A percentile compares a stretch with the other conserved stretches of the same genome.
Evolutionary conservation across 2,113 vertebrate species (phyloP).

Genomic region (Alexandromys fortis): DNA sequence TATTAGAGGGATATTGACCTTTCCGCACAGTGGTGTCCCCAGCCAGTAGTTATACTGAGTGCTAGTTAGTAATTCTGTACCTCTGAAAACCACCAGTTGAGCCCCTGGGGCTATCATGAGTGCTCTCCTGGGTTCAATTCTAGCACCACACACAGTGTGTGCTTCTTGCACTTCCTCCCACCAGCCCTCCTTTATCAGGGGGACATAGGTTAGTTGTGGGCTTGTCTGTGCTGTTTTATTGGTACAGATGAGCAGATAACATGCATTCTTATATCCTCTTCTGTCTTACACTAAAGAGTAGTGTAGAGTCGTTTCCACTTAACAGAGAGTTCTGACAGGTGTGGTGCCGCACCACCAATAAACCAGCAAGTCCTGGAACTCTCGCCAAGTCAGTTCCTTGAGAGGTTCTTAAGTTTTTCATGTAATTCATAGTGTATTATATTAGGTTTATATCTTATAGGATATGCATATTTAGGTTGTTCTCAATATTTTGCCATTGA

Average conservation of each 20-base stretch:
- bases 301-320: not conserved
- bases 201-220: not conserved
- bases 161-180: too few relatives aligned
- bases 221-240: not conserved
- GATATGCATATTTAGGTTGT: not conserved
- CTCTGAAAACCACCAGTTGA: not conserved
- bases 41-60: not conserved
- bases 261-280: not conserved
- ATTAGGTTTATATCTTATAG: not conserved
- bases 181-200: too few relatives aligned
- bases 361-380: not conserved
- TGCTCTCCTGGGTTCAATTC: not conserved
- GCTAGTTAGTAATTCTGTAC: conserved; percentile 18
- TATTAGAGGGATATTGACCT: not conserved
- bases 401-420: not conserved
- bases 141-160: not conserved
- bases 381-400: not conserved
- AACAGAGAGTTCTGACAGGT: not conserved
- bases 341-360: not conserved
- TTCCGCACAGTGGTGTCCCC: not conserved
- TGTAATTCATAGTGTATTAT: not conserved
- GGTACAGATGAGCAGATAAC: not conserved
- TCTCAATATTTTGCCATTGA: not conserved
- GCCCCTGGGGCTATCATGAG: not conserved
- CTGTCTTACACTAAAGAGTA: not conserved